phyloP scores from a whole-genome alignment of 1,140 invertebrate species.

The Carcinoscorpius rotundicauda region DNA sequence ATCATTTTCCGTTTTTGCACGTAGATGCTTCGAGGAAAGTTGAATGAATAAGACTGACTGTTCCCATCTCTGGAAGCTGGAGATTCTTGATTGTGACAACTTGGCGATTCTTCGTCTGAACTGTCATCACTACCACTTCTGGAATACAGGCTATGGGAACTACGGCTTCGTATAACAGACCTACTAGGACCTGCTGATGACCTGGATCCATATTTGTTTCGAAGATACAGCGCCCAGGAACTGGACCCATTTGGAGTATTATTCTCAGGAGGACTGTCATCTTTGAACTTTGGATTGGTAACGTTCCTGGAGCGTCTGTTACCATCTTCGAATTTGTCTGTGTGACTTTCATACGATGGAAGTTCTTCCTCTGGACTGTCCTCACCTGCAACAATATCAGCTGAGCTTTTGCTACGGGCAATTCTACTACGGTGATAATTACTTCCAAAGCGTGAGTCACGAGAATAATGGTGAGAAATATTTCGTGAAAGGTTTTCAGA shows the following conservation, averaged over 20 bases:
- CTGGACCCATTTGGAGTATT: slow-evolving; percentile 35
- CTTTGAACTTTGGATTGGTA: slow-evolving; percentile 9
- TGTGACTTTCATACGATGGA: too few species aligned
- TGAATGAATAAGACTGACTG: slow-evolving; percentile 10
- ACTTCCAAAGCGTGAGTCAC: too few species aligned
- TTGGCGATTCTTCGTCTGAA: slow-evolving; percentile 50
- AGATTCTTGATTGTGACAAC: slow-evolving; percentile 31
- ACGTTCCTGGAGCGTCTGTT: slow-evolving; percentile 3
- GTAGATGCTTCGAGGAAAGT: slow-evolving; percentile 24
- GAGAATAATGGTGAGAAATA: too few species aligned
- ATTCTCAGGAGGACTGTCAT: not conserved
- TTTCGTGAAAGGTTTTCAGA: not conserved
- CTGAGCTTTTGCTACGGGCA: slow-evolving; percentile 67
- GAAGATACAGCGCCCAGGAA: slow-evolving; percentile 81
- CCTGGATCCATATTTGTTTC: slow-evolving; percentile 80
- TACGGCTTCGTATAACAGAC: slow-evolving; percentile 12
- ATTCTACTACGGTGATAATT: slow-evolving; percentile 50
- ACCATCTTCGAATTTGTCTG: not conserved
- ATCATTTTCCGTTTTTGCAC: slow-evolving; percentile 65
- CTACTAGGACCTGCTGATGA: not conserved
- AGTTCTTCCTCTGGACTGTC: slow-evolving; percentile 48
- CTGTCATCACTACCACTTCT: slow-evolving; percentile 19
- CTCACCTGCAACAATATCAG: slow-evolving; percentile 52
- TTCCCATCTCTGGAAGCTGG: not conserved
- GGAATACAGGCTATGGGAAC: slow-evolving; percentile 43